phyloP scores from a whole-genome alignment of 2,113 vertebrate genomes.

The Beaufortia kweichowensis region DNA sequence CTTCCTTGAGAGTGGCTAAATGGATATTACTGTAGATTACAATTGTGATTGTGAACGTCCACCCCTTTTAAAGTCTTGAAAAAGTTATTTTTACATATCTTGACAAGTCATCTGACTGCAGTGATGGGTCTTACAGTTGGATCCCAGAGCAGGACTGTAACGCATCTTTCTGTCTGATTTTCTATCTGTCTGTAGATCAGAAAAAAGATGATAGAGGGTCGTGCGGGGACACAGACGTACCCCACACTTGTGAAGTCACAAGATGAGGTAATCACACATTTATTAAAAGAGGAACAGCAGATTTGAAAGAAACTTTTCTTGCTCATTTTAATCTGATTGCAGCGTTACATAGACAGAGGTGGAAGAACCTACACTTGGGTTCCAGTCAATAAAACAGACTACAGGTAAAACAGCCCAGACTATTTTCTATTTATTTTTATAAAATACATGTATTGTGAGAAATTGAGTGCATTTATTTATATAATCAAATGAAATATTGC shows the following conservation, averaged over 20 bases:
- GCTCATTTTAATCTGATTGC: constrained; percentile 27
- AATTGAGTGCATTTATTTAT: no score
- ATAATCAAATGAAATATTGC: background rate
- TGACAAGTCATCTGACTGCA: no score
- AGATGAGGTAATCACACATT: constrained; percentile 85
- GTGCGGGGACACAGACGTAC: constrained; percentile 79
- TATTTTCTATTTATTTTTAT: background rate
- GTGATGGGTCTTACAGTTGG: no score
- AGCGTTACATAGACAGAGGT: constrained; percentile 93
- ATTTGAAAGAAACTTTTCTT: no score
- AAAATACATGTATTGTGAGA: no score
- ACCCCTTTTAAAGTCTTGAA: background rate
- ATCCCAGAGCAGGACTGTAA: background rate
- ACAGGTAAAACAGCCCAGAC: constrained; percentile 80
- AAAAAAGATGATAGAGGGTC: constrained; percentile 88
- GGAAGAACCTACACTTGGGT: constrained; percentile 87
- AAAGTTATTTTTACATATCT: no score
- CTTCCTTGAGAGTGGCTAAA: background rate
- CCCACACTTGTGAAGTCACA: constrained; percentile 91
- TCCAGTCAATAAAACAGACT: constrained; percentile 87
- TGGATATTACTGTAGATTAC: background rate
- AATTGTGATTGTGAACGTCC: background rate
- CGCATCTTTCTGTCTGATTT: background rate
- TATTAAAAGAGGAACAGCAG: no score
- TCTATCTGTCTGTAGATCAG: constrained; percentile 77